Percentiles rank a stretch among this genome's conserved stretches.
These are phyloP conservation scores for Heterocephalus glaber DNA, from an alignment of 2,113 vertebrate species.

Conservation along the genomic window DNA sequence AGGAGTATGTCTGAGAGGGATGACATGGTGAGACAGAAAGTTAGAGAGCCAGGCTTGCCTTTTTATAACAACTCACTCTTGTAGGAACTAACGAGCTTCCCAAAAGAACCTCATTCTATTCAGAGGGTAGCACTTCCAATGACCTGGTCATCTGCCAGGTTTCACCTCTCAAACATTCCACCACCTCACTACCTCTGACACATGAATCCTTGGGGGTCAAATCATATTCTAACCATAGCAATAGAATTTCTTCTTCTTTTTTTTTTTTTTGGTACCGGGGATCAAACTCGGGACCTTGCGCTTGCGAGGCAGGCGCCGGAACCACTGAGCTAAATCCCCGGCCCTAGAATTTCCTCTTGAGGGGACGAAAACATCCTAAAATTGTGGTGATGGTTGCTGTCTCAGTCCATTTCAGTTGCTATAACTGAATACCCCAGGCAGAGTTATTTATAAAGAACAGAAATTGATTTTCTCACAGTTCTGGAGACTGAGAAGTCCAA, in stretches of 20 bases:
- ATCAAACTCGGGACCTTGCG: no score
- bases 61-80: neutral
- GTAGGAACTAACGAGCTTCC: neutral
- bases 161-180: neutral
- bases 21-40: neutral
- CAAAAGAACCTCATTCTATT: neutral
- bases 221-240: neutral
- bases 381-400: neutral
- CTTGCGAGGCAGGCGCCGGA: no score
- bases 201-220: neutral
- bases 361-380: neutral
- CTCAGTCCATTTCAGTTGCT: neutral
- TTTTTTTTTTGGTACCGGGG: no score
- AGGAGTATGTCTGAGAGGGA: neutral
- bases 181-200: neutral
- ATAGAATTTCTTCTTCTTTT: constrained; percentile 41
- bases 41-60: neutral
- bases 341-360: constrained; percentile 34
- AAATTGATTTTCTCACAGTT: neutral
- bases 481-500: neutral
- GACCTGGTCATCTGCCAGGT: neutral
- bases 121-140: neutral
- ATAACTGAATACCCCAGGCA: neutral
- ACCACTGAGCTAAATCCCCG: no score
- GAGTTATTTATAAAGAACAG: neutral